Conservation (phyloP, 2,888 invertebrate genomes). For the Athalia rosae region DNA sequence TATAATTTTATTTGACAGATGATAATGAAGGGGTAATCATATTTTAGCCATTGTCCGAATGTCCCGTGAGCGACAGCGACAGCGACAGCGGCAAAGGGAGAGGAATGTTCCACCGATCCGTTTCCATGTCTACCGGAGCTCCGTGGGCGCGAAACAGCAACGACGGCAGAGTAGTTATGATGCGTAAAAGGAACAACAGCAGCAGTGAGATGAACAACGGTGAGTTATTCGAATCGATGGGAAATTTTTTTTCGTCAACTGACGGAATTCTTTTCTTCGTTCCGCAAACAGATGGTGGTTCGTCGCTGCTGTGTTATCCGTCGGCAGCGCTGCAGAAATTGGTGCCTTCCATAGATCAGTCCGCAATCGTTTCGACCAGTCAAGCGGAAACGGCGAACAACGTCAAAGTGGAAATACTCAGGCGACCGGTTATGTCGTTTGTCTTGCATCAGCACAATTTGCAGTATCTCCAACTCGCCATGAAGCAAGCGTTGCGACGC, state of each 20-base stretch:
- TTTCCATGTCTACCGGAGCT: conserved; percentile 88
- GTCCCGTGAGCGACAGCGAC: conserved; percentile 76
- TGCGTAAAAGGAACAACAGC: conserved; percentile 82
- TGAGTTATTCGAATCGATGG: conserved; percentile 51
- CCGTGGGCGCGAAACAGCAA: conserved; percentile 78
- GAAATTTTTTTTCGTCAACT: too few species aligned
- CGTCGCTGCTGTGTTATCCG: conserved; percentile 90
- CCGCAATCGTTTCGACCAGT: conserved; percentile 74
- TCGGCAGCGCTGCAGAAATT: conserved; percentile 90
- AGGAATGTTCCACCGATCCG: conserved; percentile 87
- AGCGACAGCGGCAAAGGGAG: conserved; percentile 75
- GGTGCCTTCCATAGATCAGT: conserved; percentile 80
- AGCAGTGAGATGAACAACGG: conserved; percentile 79
- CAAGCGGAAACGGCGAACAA: conserved; percentile 73
- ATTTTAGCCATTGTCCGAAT: conserved; percentile 76
- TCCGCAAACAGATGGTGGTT: conserved; percentile 80
- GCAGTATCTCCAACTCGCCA: conserved; percentile 87
- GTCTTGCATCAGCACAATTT: conserved; percentile 91
- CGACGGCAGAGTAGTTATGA: conserved; percentile 77
- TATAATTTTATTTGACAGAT: neutral
- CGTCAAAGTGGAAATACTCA: conserved; percentile 79
- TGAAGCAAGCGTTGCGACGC: conserved; percentile 90
- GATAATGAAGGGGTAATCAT: too few species aligned
- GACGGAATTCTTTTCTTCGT: too few species aligned
- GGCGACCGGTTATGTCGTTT: conserved; percentile 91